Percentiles rank a stretch among this genome's conserved stretches.
Evolutionary conservation across 2,888 invertebrate species (phyloP).

Genomic region (Eustalomyia histrio): DNA sequence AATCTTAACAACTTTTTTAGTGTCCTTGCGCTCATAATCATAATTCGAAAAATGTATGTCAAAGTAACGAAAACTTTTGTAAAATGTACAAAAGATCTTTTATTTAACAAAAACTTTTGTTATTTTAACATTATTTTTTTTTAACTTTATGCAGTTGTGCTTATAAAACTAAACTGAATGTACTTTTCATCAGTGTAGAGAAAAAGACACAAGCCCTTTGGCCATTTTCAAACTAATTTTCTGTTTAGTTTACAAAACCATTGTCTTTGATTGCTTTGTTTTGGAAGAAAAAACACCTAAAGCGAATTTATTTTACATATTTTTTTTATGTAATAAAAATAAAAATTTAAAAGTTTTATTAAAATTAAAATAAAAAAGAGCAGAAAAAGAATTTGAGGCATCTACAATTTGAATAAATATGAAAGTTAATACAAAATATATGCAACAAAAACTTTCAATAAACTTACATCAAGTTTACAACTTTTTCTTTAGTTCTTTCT

Average conservation of each 20-base stretch:
- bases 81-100: too few species aligned
- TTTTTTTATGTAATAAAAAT: constrained; percentile 1
- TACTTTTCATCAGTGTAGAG: background rate
- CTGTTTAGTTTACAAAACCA: constrained; percentile 20
- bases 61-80: too few species aligned
- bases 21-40: too few species aligned
- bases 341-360: constrained; percentile 17
- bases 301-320: constrained; percentile 15
- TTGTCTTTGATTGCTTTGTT: constrained; percentile 25
- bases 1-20: too few species aligned
- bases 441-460: background rate
- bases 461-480: background rate
- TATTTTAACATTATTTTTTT: too few species aligned
- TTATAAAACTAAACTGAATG: too few species aligned
- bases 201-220: background rate
- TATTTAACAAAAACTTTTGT: too few species aligned
- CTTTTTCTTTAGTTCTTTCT: background rate
- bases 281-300: background rate
- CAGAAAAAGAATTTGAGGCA: constrained; percentile 1
- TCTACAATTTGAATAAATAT: constrained; percentile 5
- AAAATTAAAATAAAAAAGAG: too few species aligned
- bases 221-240: background rate
- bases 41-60: too few species aligned
- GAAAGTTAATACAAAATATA: constrained; percentile 6
- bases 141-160: too few species aligned